phyloP scores from a whole-genome alignment of 2,888 invertebrate species.

The Leucophora obtusa region DNA sequence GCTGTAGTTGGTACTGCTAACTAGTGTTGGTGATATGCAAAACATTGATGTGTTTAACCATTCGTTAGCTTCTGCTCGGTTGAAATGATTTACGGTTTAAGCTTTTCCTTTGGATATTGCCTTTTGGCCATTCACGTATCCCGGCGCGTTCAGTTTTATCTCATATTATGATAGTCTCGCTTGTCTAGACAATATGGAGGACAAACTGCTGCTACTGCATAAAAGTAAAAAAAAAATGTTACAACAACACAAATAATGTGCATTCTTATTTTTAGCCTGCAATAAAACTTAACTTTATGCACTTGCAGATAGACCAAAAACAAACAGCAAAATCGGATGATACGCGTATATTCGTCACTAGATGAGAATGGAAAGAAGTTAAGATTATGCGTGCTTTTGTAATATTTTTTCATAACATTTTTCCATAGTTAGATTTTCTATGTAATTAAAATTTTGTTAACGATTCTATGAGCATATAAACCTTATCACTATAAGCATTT shows the following conservation, averaged over 20 bases:
- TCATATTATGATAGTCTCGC: conserved; percentile 48
- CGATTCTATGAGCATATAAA: not conserved
- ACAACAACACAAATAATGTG: conserved; percentile 17
- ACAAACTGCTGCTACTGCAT: conserved; percentile 22
- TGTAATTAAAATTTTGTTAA: conserved; percentile 13
- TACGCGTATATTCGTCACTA: not conserved
- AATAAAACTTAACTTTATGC: conserved; percentile 39
- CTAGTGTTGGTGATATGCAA: conserved; percentile 13
- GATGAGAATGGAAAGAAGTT: not conserved
- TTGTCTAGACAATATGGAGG: conserved; percentile 58
- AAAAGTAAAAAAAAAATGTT: conserved; percentile 22
- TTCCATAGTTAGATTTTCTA: conserved; percentile 8
- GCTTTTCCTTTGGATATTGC: conserved; percentile 29
- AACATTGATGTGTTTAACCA: conserved; percentile 2
- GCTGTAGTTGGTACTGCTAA: not conserved
- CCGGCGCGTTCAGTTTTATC: conserved; percentile 19
- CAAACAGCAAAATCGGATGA: not conserved
- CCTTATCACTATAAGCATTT: not conserved
- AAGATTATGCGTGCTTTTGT: not conserved
- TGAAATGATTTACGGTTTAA: conserved; percentile 32
- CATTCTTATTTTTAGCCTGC: conserved; percentile 21
- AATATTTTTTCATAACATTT: not conserved
- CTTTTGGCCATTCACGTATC: conserved; percentile 38
- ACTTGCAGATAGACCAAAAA: conserved; percentile 7
- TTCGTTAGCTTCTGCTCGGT: conserved; percentile 4